Percentiles rank a stretch among this genome's conserved stretches.
These are phyloP conservation scores for Augochlorella aurata DNA, from an alignment of 2,888 invertebrate genomes.

Conservation along the genomic window DNA sequence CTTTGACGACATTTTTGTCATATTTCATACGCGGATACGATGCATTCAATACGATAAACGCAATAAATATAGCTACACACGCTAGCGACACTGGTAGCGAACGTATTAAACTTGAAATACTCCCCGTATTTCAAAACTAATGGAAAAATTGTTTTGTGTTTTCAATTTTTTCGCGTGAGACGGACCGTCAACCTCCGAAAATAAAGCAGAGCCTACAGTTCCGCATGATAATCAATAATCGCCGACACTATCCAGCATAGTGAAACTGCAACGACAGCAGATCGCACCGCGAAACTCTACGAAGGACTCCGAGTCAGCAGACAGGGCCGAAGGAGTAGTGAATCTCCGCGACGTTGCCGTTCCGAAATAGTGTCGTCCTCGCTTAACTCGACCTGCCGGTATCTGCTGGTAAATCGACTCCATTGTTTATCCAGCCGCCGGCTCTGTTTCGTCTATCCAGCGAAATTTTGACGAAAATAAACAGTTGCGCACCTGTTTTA, in stretches of 20 bases:
- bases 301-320: slow-evolving; percentile 60
- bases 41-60: too few relatives aligned
- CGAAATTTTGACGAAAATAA: slow-evolving; percentile 17
- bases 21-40: too few relatives aligned
- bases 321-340: slow-evolving; percentile 35
- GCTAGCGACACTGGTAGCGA: too few relatives aligned
- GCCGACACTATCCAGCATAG: background rate
- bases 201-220: slow-evolving; percentile 36
- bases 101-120: too few relatives aligned
- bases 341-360: slow-evolving; percentile 11
- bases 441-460: slow-evolving; percentile 28
- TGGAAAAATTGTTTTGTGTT: too few relatives aligned
- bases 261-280: slow-evolving; percentile 50
- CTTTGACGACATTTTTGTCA: too few relatives aligned
- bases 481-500: background rate
- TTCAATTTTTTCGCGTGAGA: too few relatives aligned
- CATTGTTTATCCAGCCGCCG: slow-evolving; percentile 46
- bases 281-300: slow-evolving; percentile 54
- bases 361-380: slow-evolving; percentile 19
- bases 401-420: slow-evolving; percentile 28
- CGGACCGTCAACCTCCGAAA: background rate
- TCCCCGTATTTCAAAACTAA: too few relatives aligned
- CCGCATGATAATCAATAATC: slow-evolving; percentile 58
- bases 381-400: background rate
- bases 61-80: too few relatives aligned